Evolutionary conservation across 2,113 vertebrate species (phyloP).

Genomic region (Myrmecophaga tridactyla): DNA sequence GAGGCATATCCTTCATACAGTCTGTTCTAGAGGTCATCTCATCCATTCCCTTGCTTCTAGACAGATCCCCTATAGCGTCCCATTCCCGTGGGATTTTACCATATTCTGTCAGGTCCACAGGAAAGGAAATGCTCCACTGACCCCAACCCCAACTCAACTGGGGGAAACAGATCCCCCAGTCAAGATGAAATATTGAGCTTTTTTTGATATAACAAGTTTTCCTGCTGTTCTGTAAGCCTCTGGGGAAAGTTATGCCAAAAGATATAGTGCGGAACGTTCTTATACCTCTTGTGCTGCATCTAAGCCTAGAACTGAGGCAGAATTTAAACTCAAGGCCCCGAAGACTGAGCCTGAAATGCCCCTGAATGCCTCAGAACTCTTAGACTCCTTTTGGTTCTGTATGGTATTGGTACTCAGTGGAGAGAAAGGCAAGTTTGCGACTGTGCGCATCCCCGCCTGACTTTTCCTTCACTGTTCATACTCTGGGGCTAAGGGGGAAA

Average conservation of each 20-base stretch:
- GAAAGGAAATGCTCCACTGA: not conserved
- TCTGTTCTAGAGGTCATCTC: not conserved
- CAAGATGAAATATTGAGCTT: not conserved
- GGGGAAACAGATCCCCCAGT: constrained; percentile 3
- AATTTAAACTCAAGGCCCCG: not conserved
- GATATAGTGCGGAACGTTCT: not conserved
- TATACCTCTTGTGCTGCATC: not conserved
- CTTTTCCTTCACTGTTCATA: not conserved
- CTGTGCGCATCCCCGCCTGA: not conserved
- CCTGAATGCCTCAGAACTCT: not conserved
- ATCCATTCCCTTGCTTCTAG: not conserved
- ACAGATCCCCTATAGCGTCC: not conserved
- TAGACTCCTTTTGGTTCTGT: not conserved
- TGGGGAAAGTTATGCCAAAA: constrained; percentile 16
- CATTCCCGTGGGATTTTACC: not conserved
- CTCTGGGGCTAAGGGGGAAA: not conserved
- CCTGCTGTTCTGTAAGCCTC: not conserved
- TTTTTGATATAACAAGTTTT: constrained; percentile 2
- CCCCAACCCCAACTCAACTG: not conserved
- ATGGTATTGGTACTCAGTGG: not conserved
- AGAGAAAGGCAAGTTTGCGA: not conserved
- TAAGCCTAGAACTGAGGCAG: not conserved
- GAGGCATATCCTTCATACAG: not conserved
- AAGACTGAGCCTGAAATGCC: not conserved
- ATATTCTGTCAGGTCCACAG: not conserved